These are phyloP conservation scores for Leptinotarsa rubiginosa DNA, from an alignment of 2,888 invertebrate genomes.

Conservation along the genomic window DNA sequence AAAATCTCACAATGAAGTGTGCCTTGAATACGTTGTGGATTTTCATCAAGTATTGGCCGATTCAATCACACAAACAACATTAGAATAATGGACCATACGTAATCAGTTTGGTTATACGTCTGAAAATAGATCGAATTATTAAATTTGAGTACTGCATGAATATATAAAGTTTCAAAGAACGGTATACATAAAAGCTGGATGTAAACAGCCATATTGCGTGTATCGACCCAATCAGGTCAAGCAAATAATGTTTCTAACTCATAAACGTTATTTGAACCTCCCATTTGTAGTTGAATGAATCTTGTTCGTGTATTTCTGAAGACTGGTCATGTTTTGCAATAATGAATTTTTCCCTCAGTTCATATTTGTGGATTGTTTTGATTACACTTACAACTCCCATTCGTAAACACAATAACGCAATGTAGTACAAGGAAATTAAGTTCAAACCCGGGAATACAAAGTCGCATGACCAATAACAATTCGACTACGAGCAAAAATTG, in stretches of 20 bases:
- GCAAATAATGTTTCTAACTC: slow-evolving; percentile 1
- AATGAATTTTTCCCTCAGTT: not conserved
- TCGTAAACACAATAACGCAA: not conserved
- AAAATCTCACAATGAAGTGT: too few species aligned
- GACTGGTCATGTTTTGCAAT: not conserved
- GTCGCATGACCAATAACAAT: too few species aligned
- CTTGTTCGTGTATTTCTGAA: not conserved
- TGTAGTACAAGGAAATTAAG: too few species aligned
- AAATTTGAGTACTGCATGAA: not conserved
- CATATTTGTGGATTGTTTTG: too few species aligned
- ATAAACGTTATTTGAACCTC: not conserved
- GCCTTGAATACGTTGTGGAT: too few species aligned
- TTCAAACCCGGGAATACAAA: too few species aligned
- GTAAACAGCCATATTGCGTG: slow-evolving; percentile 4
- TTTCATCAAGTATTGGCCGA: too few species aligned
- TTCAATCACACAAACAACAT: not conserved
- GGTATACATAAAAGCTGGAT: not conserved
- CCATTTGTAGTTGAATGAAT: slow-evolving; percentile 1
- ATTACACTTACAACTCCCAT: not conserved
- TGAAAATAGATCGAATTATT: not conserved
- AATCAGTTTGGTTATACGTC: not conserved
- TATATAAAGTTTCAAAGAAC: not conserved
- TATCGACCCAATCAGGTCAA: not conserved
- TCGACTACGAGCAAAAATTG: too few species aligned
- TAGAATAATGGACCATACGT: not conserved